Conservation (phyloP, 37 sponge, comb jelly and placozoan species). For the Oopsacas minuta region DNA sequence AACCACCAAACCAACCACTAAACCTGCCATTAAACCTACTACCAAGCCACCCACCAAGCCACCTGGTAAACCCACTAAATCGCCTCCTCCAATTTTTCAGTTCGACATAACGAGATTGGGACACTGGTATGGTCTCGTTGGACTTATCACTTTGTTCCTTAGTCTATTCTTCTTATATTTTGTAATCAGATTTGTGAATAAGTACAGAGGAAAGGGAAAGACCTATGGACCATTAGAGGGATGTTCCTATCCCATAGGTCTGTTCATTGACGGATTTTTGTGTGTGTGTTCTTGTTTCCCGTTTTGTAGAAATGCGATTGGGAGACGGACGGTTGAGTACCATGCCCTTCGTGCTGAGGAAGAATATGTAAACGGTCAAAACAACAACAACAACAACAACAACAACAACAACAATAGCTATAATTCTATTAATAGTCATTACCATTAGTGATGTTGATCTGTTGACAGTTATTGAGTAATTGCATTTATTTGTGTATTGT, state of each 20-base stretch:
- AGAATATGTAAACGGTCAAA: not conserved
- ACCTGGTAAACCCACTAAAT: too few species aligned
- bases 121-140: not conserved
- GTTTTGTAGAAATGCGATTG: not conserved
- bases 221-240: too few species aligned
- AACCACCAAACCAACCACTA: too few species aligned
- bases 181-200: too few species aligned
- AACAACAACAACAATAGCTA: not conserved
- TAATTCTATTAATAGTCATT: not conserved
- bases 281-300: slow-evolving; percentile 1
- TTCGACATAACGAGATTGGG: not conserved
- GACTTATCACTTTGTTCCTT: not conserved
- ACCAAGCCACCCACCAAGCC: not conserved
- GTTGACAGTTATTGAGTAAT: not conserved
- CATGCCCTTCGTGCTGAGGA: not conserved
- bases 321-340: not conserved
- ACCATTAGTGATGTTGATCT: not conserved
- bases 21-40: not conserved
- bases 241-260: too few species aligned
- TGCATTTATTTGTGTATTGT: not conserved
- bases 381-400: not conserved
- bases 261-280: not conserved
- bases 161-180: too few species aligned
- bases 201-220: too few species aligned
- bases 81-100: not conserved